Percentiles rank a stretch among this genome's conserved stretches.
Conservation (phyloP, 2,797 vertebrate species). For the Vespertilio murinus region DNA sequence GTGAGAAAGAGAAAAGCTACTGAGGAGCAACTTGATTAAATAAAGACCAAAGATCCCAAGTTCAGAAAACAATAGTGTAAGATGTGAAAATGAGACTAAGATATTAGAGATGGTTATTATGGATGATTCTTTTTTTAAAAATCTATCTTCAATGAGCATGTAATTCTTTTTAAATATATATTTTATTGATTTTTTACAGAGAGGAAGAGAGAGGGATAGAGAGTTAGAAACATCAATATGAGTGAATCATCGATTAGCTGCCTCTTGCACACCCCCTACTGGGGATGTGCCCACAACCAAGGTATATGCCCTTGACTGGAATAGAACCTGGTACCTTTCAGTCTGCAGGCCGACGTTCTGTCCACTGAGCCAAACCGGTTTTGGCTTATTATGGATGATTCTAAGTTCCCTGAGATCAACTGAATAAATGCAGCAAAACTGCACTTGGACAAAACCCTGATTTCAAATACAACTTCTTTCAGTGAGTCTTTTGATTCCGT, state of each 20-base stretch:
- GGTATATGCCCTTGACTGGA: too few relatives aligned
- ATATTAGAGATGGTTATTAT: neutral
- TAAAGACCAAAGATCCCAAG: neutral
- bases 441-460: neutral
- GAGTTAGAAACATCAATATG: too few relatives aligned
- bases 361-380: too few relatives aligned
- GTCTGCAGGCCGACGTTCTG: too few relatives aligned
- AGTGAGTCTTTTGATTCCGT: conserved; percentile 26
- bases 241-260: too few relatives aligned
- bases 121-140: neutral
- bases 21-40: neutral
- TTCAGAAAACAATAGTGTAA: conserved; percentile 35
- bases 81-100: neutral
- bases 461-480: conserved; percentile 13
- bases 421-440: neutral
- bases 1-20: neutral
- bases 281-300: too few relatives aligned
- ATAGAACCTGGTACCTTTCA: too few relatives aligned
- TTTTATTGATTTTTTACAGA: too few relatives aligned
- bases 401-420: neutral
- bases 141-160: too few relatives aligned
- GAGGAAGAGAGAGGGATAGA: too few relatives aligned
- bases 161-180: too few relatives aligned
- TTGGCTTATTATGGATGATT: neutral
- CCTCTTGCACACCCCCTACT: too few relatives aligned